A percentile compares a stretch with the other conserved stretches of the same genome.
phyloP scores from a whole-genome alignment of 2,888 invertebrate species.

The Drosophila anomelani region DNA sequence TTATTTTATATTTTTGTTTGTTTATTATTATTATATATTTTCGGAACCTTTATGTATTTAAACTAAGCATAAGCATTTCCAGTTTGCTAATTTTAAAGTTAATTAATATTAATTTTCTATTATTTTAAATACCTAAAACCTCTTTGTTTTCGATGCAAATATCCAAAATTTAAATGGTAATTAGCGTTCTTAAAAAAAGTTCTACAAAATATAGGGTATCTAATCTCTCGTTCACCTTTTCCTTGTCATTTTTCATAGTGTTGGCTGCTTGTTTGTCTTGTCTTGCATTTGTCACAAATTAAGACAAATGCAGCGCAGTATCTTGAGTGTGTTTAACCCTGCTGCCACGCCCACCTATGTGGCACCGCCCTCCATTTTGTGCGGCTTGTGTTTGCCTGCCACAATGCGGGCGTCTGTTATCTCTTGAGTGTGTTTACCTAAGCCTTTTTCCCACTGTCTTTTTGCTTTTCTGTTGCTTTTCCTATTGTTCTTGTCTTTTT shows the following conservation, averaged over 20 bases:
- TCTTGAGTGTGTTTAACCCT: constrained; percentile 36
- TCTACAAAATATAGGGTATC: not conserved
- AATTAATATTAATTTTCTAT: too few species aligned
- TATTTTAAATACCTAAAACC: too few species aligned
- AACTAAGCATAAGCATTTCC: too few species aligned
- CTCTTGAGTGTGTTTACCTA: constrained; percentile 66
- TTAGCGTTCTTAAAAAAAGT: too few species aligned
- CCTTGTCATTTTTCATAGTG: constrained; percentile 12
- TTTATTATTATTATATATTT: too few species aligned
- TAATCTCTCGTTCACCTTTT: not conserved
- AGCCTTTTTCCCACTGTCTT: constrained; percentile 50
- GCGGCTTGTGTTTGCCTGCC: constrained; percentile 27
- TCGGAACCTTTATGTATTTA: too few species aligned
- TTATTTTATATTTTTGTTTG: too few species aligned
- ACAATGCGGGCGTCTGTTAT: constrained; percentile 51
- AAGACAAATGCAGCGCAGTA: constrained; percentile 71
- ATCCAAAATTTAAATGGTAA: too few species aligned
- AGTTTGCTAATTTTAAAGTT: too few species aligned
- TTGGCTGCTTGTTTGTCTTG: constrained; percentile 42
- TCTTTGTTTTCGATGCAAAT: too few species aligned
- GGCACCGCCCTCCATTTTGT: constrained; percentile 8
- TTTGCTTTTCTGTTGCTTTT: constrained; percentile 11
- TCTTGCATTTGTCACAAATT: constrained; percentile 76
- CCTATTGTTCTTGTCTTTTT: constrained; percentile 11
- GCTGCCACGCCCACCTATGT: constrained; percentile 3